A percentile compares a stretch with the other conserved stretches of the same genome.
Conservation (phyloP, 2,888 invertebrate genomes). For the Hypolimnas misippus region DNA sequence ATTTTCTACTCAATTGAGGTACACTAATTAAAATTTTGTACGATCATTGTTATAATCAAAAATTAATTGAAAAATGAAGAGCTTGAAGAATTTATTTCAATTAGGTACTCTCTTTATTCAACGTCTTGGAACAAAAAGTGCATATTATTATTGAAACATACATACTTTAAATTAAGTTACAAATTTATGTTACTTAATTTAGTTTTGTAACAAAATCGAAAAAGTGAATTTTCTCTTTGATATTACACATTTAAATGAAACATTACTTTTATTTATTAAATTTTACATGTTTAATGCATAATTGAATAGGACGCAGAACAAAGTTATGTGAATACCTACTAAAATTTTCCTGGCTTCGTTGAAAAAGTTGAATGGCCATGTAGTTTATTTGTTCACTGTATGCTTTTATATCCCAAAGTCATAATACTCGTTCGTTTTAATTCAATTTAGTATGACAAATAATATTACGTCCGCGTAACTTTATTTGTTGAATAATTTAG, state of each 20-base stretch:
- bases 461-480: not conserved
- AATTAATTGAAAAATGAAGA: too few relatives aligned
- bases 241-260: not conserved
- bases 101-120: too few relatives aligned
- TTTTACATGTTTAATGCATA: too few relatives aligned
- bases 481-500: not conserved
- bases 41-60: too few relatives aligned
- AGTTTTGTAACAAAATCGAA: too few relatives aligned
- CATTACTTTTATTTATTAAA: not conserved
- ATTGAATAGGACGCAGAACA: conserved; percentile 2
- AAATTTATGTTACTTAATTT: too few relatives aligned
- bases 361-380: conserved; percentile 36
- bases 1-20: too few relatives aligned
- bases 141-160: too few relatives aligned
- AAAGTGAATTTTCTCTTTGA: not conserved
- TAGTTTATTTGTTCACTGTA: conserved; percentile 34
- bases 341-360: conserved; percentile 29
- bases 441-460: conserved; percentile 36
- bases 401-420: conserved; percentile 26
- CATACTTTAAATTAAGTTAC: not conserved
- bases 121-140: too few relatives aligned
- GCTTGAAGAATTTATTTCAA: too few relatives aligned
- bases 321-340: conserved; percentile 27
- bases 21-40: too few relatives aligned
- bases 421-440: conserved; percentile 30